Percentiles rank a stretch among this genome's conserved stretches.
phyloP scores from a whole-genome alignment of 2,888 invertebrate genomes.

The Cactoblastis cactorum region DNA sequence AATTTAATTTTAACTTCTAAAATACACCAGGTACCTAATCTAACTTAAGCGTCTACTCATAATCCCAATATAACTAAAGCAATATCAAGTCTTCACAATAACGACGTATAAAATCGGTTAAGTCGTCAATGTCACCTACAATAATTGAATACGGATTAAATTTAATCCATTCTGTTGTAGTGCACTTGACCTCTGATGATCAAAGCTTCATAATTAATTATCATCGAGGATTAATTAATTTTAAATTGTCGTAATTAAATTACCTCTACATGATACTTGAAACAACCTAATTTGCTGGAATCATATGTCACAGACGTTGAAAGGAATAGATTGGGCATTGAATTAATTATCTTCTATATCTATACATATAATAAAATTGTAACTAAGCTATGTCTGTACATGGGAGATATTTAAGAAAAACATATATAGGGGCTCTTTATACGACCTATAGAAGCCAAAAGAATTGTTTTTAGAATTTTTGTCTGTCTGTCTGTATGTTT shows the following conservation, averaged over 20 bases:
- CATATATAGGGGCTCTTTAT: no score
- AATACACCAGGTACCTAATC: background rate
- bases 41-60: no score
- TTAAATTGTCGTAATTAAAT: constrained; percentile 4
- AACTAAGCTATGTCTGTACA: no score
- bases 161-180: background rate
- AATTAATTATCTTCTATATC: background rate
- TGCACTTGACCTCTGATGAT: background rate
- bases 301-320: background rate
- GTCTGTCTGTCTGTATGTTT: no score
- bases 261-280: background rate
- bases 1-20: no score
- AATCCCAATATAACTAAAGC: background rate
- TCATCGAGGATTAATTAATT: constrained; percentile 4
- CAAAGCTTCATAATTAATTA: background rate
- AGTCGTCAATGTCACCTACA: background rate
- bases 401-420: no score
- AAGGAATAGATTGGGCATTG: background rate
- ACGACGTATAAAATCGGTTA: no score
- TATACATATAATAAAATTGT: background rate
- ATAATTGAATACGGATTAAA: background rate
- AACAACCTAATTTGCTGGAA: background rate
- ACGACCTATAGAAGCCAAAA: no score
- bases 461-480: no score
- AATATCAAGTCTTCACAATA: no score